Base-by-base conservation (phyloP, 1,140 invertebrate genomes). In the Globodera rostochiensis region DNA sequence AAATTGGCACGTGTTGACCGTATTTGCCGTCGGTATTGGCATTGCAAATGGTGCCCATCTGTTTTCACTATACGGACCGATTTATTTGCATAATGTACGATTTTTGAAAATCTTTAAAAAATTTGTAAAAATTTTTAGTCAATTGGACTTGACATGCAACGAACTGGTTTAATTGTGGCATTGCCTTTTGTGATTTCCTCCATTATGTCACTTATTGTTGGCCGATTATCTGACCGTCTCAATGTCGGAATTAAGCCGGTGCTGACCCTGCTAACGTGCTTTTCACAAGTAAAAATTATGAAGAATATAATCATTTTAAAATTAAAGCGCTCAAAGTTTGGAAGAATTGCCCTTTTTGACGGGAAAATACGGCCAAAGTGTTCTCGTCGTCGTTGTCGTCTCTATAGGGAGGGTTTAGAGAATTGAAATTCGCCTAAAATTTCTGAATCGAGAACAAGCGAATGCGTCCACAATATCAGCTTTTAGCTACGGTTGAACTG, bases 1-100 rank as follows among this genome's bases (percentile, higher is more conserved):
- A 36, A 79, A 83, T 69, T 13, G 11, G 77, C 21, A 82, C n/a
- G 81, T 82, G 25, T 21, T 53, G 11, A 73, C 71, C 13, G 13
- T 84, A 0, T 36, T 83, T 50, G 49, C 15, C 46, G 36, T 78
- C 13, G 36, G 50, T 25, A 84, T 82, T 67, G 81, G 81, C 36
- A 71, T 47, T 76, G 25, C 53, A 19, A 11, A 81, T 50, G 81
- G 81, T 7, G 46, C 81, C 82, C 75, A 80, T 66, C n/a, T 83
- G 15, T 83, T 82, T 36, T 15, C 84, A 25, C 78, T 84, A 13
- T 82, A 80, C 66, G 83, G 76, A 15, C 81, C 81, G 5, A 47
- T 81, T 6, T 82, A 84, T 73, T 84, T 82, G 81, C 83, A 82
- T 45, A 75, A 82, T 15, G 81, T 82, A 81, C 70, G 7, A 7